These are phyloP conservation scores for Sycophila sp. DNA, from an alignment of 1,140 invertebrate genomes.

Conservation along the genomic window DNA sequence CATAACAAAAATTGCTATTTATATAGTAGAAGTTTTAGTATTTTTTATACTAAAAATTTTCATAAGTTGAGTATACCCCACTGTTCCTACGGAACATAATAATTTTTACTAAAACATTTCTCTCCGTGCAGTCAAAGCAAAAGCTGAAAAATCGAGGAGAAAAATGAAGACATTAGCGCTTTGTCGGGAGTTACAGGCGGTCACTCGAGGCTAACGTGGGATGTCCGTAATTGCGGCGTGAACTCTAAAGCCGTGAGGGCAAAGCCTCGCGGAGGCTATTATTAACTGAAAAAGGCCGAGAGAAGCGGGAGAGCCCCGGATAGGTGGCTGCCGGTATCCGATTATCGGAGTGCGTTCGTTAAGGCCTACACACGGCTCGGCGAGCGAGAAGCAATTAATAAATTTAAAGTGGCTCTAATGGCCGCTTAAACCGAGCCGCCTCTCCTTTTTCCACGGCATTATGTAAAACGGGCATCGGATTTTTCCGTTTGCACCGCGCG, in stretches of 20 bases:
- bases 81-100: too few species aligned
- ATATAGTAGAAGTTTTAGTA: too few species aligned
- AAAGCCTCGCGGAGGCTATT: too few species aligned
- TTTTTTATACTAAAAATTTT: too few species aligned
- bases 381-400: conserved; percentile 10
- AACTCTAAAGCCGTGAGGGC: background rate
- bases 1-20: too few species aligned
- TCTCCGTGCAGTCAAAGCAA: too few species aligned
- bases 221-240: background rate
- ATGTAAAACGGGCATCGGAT: background rate
- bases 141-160: background rate
- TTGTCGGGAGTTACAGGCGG: background rate
- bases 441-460: background rate
- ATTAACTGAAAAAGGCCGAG: background rate
- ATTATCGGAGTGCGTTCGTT: conserved; percentile 8
- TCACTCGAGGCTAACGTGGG: background rate
- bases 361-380: background rate
- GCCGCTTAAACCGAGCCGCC: background rate
- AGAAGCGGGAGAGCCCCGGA: background rate
- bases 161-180: background rate
- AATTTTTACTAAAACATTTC: too few species aligned
- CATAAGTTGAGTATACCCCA: too few species aligned
- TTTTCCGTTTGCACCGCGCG: background rate
- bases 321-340: background rate
- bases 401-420: conserved; percentile 6